Percentiles rank a stretch among this genome's conserved stretches.
Evolutionary conservation across 2,113 vertebrate species (phyloP).

Genomic region (Cnemophilus loriae): DNA sequence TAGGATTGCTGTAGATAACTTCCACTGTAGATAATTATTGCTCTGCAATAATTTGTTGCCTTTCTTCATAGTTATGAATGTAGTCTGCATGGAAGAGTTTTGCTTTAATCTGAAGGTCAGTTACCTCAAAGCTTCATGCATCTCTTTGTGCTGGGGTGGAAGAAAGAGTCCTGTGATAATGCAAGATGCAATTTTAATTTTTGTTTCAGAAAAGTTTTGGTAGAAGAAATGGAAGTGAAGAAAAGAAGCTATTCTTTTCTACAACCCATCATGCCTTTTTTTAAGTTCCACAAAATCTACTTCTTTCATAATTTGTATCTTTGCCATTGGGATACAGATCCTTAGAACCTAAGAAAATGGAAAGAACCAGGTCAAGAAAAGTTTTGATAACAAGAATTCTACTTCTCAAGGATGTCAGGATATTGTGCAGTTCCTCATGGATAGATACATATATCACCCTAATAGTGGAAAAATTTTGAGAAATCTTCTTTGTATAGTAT

Average conservation of each 20-base stretch:
- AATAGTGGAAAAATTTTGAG: neutral
- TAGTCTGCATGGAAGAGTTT: neutral
- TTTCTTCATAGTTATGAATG: neutral
- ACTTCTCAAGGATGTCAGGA: neutral
- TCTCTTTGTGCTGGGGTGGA: neutral
- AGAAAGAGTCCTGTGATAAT: neutral
- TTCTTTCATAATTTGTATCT: neutral
- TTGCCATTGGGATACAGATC: neutral
- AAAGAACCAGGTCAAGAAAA: neutral
- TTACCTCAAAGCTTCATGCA: neutral
- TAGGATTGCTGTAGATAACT: neutral
- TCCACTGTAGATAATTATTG: neutral
- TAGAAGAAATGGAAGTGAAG: neutral
- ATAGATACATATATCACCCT: neutral
- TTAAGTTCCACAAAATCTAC: neutral
- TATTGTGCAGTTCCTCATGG: neutral
- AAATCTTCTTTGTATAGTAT: neutral
- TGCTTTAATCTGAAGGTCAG: neutral
- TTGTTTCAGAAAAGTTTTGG: neutral
- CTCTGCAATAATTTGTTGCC: neutral
- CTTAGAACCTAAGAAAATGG: neutral
- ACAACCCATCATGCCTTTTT: neutral
- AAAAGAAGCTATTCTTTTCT: neutral
- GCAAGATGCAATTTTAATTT: neutral
- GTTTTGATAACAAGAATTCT: neutral